Evolutionary conservation across 2,113 vertebrate species (phyloP).

Genomic region (Alectura lathami): DNA sequence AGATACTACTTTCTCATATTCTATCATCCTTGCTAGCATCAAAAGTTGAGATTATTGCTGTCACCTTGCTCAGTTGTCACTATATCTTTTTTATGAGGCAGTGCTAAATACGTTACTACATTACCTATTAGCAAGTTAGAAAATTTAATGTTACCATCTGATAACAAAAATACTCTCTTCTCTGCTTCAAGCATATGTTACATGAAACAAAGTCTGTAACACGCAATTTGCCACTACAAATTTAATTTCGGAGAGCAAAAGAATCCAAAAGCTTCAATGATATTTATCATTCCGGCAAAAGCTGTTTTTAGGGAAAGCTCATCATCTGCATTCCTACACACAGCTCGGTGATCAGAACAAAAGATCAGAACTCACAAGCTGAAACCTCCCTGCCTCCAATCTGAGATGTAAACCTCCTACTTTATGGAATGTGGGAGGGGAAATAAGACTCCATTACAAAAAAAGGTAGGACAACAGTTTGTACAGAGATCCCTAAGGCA

Average conservation of each 20-base stretch:
- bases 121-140: neutral
- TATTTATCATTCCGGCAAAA: neutral
- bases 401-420: neutral
- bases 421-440: neutral
- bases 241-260: neutral
- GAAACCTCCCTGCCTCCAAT: neutral
- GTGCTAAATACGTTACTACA: neutral
- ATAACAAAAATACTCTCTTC: neutral
- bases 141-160: neutral
- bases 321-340: neutral
- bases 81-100: neutral
- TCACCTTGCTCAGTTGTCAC: neutral
- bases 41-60: neutral
- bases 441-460: neutral
- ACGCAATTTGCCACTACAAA: neutral
- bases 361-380: fast-evolving
- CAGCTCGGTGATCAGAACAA: neutral
- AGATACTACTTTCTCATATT: neutral
- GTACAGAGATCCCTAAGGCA: neutral
- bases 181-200: neutral
- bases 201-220: neutral
- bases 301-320: neutral
- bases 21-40: neutral
- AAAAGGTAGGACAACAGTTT: neutral
- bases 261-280: neutral